phyloP scores from a whole-genome alignment of 1,140 invertebrate genomes.

The Doryteuthis pealeii region DNA sequence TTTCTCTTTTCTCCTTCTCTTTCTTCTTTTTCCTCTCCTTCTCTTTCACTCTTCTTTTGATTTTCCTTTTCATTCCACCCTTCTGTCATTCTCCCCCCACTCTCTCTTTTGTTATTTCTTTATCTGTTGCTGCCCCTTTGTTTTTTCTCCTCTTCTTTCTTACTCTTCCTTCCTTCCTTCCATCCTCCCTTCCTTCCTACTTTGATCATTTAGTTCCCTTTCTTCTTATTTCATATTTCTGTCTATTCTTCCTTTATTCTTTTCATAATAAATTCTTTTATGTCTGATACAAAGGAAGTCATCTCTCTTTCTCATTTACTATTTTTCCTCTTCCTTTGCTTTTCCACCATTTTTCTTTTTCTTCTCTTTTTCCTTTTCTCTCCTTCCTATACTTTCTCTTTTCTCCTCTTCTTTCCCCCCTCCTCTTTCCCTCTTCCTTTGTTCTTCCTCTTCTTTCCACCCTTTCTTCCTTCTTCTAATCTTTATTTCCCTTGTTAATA shows the following conservation, averaged over 20 bases:
- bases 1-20: too few species aligned
- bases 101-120: too few species aligned
- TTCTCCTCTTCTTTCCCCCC: background rate
- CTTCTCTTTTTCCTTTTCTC: background rate
- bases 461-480: background rate
- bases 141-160: background rate
- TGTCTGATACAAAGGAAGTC: background rate
- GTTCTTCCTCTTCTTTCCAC: background rate
- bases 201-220: background rate
- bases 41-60: too few species aligned
- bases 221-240: background rate
- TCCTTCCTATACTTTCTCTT: background rate
- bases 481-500: background rate
- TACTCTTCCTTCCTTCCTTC: background rate
- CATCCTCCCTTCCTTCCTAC: background rate
- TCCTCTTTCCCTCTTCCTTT: background rate
- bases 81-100: too few species aligned
- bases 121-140: too few species aligned
- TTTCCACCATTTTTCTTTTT: background rate
- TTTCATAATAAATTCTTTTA: background rate
- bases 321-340: background rate
- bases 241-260: background rate
- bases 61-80: too few species aligned
- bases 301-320: background rate
- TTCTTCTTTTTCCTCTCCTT: too few species aligned